Percentiles rank a stretch among this genome's conserved stretches.
Conservation (phyloP, 2,888 invertebrate genomes). For the Eupelmus urozonus region DNA sequence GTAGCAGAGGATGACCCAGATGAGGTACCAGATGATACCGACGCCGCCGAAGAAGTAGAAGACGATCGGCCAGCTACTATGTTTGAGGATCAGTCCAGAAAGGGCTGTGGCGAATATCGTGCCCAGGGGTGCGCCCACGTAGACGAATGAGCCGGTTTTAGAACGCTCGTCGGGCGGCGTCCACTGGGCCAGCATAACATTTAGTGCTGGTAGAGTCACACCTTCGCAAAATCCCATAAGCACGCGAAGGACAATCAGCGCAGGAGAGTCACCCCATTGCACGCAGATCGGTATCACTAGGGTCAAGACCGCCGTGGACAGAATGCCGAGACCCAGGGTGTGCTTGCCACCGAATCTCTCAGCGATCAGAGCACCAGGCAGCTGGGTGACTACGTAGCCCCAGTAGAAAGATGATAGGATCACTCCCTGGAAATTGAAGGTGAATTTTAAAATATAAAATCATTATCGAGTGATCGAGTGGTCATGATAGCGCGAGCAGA, state of each 20-base stretch:
- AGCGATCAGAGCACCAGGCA: slow-evolving; percentile 90
- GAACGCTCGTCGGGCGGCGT: slow-evolving; percentile 85
- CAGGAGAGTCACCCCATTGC: slow-evolving; percentile 82
- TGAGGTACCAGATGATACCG: slow-evolving; percentile 85
- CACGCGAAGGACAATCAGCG: slow-evolving; percentile 86
- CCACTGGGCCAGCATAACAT: slow-evolving; percentile 89
- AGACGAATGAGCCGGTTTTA: slow-evolving; percentile 87
- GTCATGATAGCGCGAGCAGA: too few species aligned
- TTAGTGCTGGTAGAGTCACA: slow-evolving; percentile 90
- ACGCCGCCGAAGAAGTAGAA: slow-evolving; percentile 89
- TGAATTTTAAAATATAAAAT: too few species aligned
- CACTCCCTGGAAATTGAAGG: slow-evolving; percentile 81
- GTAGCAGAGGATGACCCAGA: slow-evolving; percentile 79
- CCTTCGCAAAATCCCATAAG: slow-evolving; percentile 92
- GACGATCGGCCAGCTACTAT: slow-evolving; percentile 85
- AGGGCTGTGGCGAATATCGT: slow-evolving; percentile 83
- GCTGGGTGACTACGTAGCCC: slow-evolving; percentile 89
- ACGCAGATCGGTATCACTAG: slow-evolving; percentile 88
- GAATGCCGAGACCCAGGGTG: slow-evolving; percentile 89
- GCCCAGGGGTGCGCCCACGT: slow-evolving; percentile 87
- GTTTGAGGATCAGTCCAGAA: slow-evolving; percentile 84
- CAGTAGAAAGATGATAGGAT: slow-evolving; percentile 91
- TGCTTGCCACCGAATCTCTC: slow-evolving; percentile 92
- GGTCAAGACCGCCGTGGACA: slow-evolving; percentile 90
- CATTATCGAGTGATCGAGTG: too few species aligned